Evolutionary conservation across 2,797 vertebrate species (phyloP).

Genomic region (Arrhamphus sclerolepis): DNA sequence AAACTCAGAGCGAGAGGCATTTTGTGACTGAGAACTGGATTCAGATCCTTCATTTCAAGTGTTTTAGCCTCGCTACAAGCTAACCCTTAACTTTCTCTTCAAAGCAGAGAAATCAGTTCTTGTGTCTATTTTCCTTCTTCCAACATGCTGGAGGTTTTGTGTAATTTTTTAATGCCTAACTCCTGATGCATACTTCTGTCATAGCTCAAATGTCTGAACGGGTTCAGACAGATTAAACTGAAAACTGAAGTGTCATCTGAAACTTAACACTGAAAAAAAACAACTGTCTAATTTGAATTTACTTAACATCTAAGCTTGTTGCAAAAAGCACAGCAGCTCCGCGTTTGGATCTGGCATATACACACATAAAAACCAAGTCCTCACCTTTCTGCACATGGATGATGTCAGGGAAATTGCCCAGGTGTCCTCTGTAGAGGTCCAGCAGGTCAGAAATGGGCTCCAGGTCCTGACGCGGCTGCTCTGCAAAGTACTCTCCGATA

Average conservation of each 20-base stretch:
- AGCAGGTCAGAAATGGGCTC: constrained; percentile 94
- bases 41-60: no score
- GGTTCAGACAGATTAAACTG: not conserved
- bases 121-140: constrained; percentile 7
- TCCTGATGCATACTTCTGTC: constrained; percentile 1
- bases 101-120: not conserved
- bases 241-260: not conserved
- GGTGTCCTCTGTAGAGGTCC: constrained; percentile 94
- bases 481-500: constrained; percentile 94
- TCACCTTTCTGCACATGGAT: constrained; percentile 98
- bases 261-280: not conserved
- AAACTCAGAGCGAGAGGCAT: not conserved
- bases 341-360: no score
- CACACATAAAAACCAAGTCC: constrained; percentile 26
- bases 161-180: not conserved
- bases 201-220: not conserved
- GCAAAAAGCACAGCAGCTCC: no score
- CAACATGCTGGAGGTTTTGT: not conserved
- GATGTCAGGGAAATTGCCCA: constrained; percentile 97
- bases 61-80: no score
- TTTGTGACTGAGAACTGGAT: not conserved
- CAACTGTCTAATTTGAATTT: not conserved
- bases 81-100: no score
- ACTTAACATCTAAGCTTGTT: no score
- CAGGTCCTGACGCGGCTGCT: constrained; percentile 94